Evolutionary conservation across 2,888 invertebrate species (phyloP), one percentile per base, ranked within the genome.

Genomic region (Muschampia plurimacula): DNA sequence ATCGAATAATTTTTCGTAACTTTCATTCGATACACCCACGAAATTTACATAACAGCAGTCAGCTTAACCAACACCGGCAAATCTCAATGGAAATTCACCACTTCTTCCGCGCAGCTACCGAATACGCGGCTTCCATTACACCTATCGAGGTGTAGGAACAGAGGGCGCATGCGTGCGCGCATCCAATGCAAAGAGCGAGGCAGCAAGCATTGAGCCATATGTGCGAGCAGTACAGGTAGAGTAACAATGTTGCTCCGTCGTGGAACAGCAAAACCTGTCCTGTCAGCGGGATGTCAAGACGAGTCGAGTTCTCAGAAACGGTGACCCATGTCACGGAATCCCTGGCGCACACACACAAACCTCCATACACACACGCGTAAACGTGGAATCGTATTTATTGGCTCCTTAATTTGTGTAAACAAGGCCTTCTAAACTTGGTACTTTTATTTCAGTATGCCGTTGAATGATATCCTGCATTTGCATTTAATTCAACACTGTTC

Each of bases 241-340:
- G 85, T 82, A 77, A 92, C 91, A 92, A 90, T 88, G 91, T 92
- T 89, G 86, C 89, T 81, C 85, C 87, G 86, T 84, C 83, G 86
- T 86, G 85, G 88, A 89, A 89, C 88, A 86, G 88, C 91, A 91
- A 92, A 93, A 94, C 94, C 94, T 89, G 93, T 93, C 92, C 92
- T 92, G 93, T 94, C 94, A 94, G 89, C 92, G 91, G 90, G 88
- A 92, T 91, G 89, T 94, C 93, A 93, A 93, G 93, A 92, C 93
- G 88, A 92, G 89, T 88, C 88, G 89, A 87, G 89, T 94, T 94
- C 94, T 93, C 84, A 89, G 94, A 94, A 94, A 93, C 88, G 88
- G 93, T 93, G 94, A 94, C 93, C 94, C 88, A 90, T 93, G 94
- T 93, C 94, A 93, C 90, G 94, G 94, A 94, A 94, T 93, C 94